A percentile compares a stretch with the other conserved stretches of the same genome.
phyloP scores from a whole-genome alignment of 2,797 vertebrate species.

The Enteromius fasciolatus region DNA sequence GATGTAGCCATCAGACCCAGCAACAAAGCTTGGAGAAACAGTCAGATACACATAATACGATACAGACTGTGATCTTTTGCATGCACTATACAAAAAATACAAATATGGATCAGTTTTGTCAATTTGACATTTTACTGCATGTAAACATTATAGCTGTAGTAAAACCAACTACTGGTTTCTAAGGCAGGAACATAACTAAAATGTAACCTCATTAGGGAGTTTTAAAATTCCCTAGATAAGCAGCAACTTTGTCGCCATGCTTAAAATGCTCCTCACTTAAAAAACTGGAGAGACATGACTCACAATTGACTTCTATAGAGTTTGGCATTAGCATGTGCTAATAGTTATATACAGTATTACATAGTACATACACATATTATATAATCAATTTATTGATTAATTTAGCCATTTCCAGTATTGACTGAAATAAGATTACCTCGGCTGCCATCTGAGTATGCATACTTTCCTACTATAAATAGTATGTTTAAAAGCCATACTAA shows the following conservation, averaged over 20 bases:
- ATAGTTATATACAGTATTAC: neutral
- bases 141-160: neutral
- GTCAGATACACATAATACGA: constrained; percentile 12
- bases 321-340: constrained; percentile 5
- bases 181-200: neutral
- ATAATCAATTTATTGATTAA: neutral
- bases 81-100: neutral
- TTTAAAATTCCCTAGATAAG: neutral
- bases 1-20: constrained; percentile 87
- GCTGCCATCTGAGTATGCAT: neutral
- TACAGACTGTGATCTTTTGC: neutral
- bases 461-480: neutral
- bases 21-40: constrained; percentile 79
- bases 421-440: neutral
- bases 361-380: neutral
- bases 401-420: neutral
- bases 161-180: neutral
- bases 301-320: neutral
- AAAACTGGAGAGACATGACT: neutral
- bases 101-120: neutral
- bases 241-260: neutral
- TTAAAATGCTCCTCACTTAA: neutral
- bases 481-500: neutral
- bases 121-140: neutral
- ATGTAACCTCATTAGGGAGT: neutral